Conservation (phyloP, 2,888 invertebrate species). For the Catocala nupta region DNA sequence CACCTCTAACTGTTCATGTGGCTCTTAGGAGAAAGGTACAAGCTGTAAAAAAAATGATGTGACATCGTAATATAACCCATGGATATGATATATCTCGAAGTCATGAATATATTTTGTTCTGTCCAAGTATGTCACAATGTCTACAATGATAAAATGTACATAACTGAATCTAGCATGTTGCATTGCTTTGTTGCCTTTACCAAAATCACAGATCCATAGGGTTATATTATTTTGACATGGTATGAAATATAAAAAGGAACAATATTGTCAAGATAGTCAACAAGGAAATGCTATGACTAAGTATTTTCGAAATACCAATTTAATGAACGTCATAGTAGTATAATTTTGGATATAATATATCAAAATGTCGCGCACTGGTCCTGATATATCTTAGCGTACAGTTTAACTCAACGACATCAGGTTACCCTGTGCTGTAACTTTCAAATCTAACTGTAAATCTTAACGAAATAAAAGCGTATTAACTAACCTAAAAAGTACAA, state of each 20-base stretch:
- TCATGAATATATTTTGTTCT: neutral
- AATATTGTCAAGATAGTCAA: constrained; percentile 20
- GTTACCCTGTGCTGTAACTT: constrained; percentile 66
- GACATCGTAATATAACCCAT: constrained; percentile 18
- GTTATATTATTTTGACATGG: constrained; percentile 23
- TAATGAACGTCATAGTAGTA: constrained; percentile 29
- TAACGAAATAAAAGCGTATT: constrained; percentile 65
- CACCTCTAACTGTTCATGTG: constrained; percentile 35
- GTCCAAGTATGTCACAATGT: neutral
- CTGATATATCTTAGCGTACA: constrained; percentile 28
- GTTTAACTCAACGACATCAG: constrained; percentile 48
- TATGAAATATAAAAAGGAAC: constrained; percentile 22
- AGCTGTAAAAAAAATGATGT: neutral
- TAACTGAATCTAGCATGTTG: constrained; percentile 5
- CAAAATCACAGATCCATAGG: constrained; percentile 12
- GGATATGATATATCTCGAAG: neutral
- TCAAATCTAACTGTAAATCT: constrained; percentile 43
- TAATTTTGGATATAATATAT: constrained; percentile 16
- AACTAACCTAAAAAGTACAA: constrained; percentile 62
- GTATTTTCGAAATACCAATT: constrained; percentile 50
- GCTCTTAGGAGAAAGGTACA: constrained; percentile 17
- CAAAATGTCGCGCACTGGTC: constrained; percentile 54
- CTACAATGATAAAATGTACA: constrained; percentile 4
- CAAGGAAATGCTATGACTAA: constrained; percentile 45
- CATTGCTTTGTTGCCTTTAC: constrained; percentile 16